Evolutionary conservation across 1,140 invertebrate genomes (phyloP), one percentile per base, ranked within the genome.

Genomic region (Akabosia matsudoensis): DNA sequence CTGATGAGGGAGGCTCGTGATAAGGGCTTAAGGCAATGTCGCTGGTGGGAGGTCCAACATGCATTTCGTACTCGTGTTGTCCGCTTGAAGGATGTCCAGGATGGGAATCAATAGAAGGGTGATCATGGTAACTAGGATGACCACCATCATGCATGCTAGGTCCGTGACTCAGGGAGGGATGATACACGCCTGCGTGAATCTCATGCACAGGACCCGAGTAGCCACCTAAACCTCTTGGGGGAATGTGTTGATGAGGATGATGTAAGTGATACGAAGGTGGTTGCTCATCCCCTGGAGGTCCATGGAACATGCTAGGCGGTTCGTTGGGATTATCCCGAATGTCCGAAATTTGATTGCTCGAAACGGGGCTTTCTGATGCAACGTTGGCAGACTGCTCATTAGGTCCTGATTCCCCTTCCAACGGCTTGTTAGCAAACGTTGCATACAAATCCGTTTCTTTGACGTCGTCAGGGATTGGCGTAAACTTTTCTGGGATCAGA

Each of bases 401-500:
- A 45, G 7, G 10, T 16, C 24, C 13, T 7, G 54, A 24, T 16
- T 4, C 7, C 13, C 54, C 22, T 30, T 67, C 26, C 7, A 30
- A 4, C 7, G 61, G 61, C n/a, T 67, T 67, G 61, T n/a, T 28
- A 4, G 61, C 61, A 67, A 30, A 67, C 2, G 54, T 16, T 4
- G 13, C n/a, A 30, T 30, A 67, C 61, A 67, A n/a, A 30, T 28
- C 24, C 28, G 7, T 67, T 4, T 67, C 61, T 10, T 67, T 67
- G 3, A 67, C 61, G 22, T 67, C 61, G 30, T 67, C 28, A 4
- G 61, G 61, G 4, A 67, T 67, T 28, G 61, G 61, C 7, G 61
- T 67, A 67, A 67, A 67, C 28, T 67, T 10, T 67, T 28, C 31
- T 28, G 61, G 61, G 10, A 67, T 56, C 54, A 56, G 54, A 13